Evolutionary conservation across 2,113 vertebrate species (phyloP).

Genomic region (Macaca fascicularis): T2T-MFA8v1.1 NC_088376.1:131174501-131175000

Average conservation of each 20-base stretch:
- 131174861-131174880: constrained; percentile 35
- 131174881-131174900: constrained; percentile 30
- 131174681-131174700: constrained; percentile 58
- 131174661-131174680: constrained; percentile 46
- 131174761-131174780: neutral
- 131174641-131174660: constrained; percentile 81
- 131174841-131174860: constrained; percentile 5
- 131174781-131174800: neutral
- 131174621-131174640: constrained; percentile 80
- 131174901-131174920: neutral
- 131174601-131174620: constrained; percentile 71
- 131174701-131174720: constrained; percentile 77
- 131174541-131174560: constrained; percentile 70
- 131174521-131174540: constrained; percentile 58
- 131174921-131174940: constrained; percentile 18
- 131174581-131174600: constrained; percentile 67
- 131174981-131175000: constrained; percentile 36
- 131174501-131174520: neutral
- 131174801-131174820: constrained; percentile 18
- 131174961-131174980: neutral
- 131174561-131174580: constrained; percentile 73
- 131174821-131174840: neutral
- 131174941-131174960: neutral
- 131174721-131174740: constrained; percentile 79
- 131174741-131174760: constrained; percentile 23